These are phyloP conservation scores for Enteromius paludinosus DNA, from an alignment of 2,797 vertebrate genomes.

Conservation along the genomic window DNA sequence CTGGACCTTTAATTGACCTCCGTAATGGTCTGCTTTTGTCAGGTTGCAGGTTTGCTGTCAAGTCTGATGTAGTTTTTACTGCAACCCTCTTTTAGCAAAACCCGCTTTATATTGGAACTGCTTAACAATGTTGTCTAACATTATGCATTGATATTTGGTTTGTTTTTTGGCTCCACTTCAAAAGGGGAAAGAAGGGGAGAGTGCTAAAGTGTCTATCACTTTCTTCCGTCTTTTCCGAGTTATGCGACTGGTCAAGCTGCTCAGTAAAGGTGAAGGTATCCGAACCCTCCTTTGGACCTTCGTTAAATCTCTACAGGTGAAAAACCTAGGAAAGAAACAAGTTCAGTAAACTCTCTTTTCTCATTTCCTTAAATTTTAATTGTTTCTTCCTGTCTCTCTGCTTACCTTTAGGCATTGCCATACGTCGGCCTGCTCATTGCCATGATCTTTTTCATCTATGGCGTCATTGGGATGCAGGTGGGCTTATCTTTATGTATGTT, in stretches of 20 bases:
- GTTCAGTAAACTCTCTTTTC: background rate
- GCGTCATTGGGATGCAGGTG: slow-evolving; percentile 98
- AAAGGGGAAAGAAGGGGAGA: slow-evolving; percentile 84
- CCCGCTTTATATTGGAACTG: background rate
- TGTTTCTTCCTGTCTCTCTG: background rate
- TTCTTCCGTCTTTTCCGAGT: slow-evolving; percentile 98
- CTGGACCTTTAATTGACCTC: background rate
- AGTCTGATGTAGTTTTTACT: background rate
- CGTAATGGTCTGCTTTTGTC: background rate
- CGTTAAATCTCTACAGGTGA: slow-evolving; percentile 96
- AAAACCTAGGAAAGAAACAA: slow-evolving; percentile 39
- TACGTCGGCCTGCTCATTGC: slow-evolving; percentile 97
- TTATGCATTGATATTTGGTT: slow-evolving; percentile 58
- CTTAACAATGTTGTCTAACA: background rate
- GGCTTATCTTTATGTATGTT: background rate
- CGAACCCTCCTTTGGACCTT: slow-evolving; percentile 96
- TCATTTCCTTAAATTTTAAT: background rate
- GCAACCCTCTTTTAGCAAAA: background rate
- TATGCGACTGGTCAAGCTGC: slow-evolving; percentile 97
- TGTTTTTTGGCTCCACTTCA: slow-evolving; percentile 4
- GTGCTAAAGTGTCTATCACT: slow-evolving; percentile 96
- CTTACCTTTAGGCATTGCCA: slow-evolving; percentile 85
- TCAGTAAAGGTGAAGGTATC: slow-evolving; percentile 97
- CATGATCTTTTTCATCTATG: slow-evolving; percentile 99
- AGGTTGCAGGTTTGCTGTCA: background rate